These are phyloP conservation scores for Synchiropus splendidus DNA, from an alignment of 2,113 vertebrate species.

Conservation along the genomic window DNA sequence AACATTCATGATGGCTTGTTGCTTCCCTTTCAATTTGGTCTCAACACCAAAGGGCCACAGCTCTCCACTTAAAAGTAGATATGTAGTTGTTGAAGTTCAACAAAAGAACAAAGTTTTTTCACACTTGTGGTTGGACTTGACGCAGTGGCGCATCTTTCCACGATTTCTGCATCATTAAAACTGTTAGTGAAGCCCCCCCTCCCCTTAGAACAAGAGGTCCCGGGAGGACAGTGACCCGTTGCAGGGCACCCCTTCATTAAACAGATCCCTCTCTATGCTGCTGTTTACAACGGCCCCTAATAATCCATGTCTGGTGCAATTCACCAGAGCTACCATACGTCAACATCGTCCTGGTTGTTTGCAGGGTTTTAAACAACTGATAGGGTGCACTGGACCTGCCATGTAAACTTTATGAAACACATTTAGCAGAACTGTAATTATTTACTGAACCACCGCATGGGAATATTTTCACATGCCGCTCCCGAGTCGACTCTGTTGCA, in stretches of 20 bases:
- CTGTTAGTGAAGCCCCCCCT: too few species aligned
- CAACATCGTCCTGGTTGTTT: slow-evolving; percentile 99
- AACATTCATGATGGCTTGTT: too few species aligned
- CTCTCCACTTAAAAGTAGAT: too few species aligned
- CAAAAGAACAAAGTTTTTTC: too few species aligned
- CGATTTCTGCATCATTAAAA: too few species aligned
- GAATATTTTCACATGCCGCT: slow-evolving; percentile 66
- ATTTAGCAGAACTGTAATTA: slow-evolving; percentile 99
- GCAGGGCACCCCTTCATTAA: slow-evolving; percentile 62
- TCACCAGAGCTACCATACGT: slow-evolving; percentile 90
- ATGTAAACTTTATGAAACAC: slow-evolving; percentile 99
- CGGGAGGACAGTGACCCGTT: slow-evolving; percentile 33
- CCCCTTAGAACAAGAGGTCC: slow-evolving; percentile 72
- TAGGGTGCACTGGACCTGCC: slow-evolving; percentile 97
- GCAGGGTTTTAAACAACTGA: slow-evolving; percentile 96
- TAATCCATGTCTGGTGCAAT: slow-evolving; percentile 86
- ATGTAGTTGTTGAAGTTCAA: too few species aligned
- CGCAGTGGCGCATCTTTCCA: too few species aligned
- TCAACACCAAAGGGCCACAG: too few species aligned
- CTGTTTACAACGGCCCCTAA: slow-evolving; percentile 97
- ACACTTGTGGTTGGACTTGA: too few species aligned
- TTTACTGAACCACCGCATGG: slow-evolving; percentile 95
- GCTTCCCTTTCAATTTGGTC: too few species aligned
- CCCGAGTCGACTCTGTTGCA: slow-evolving; percentile 65
- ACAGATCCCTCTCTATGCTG: slow-evolving; percentile 98